Conservation (phyloP, 2,888 invertebrate species). For the Pollenia angustigena region DNA sequence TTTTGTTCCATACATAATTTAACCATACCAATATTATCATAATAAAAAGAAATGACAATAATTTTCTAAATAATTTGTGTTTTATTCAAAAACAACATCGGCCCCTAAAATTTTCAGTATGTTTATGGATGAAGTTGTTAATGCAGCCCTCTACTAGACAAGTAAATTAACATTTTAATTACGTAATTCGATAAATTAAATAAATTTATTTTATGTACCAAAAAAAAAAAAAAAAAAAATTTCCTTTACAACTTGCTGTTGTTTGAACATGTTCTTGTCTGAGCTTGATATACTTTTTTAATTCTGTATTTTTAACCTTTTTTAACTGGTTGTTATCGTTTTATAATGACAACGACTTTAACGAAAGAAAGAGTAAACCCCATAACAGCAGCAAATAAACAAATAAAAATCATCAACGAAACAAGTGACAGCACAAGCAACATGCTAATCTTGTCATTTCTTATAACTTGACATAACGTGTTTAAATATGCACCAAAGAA, state of each 20-base stretch:
- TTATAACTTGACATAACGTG: constrained; percentile 68
- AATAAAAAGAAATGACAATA: too few species aligned
- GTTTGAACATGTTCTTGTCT: constrained; percentile 25
- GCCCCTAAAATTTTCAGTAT: too few species aligned
- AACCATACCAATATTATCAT: too few species aligned
- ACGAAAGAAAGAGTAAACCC: not conserved
- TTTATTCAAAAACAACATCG: too few species aligned
- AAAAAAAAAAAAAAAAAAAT: not conserved
- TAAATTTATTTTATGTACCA: constrained; percentile 4
- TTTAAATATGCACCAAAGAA: constrained; percentile 47
- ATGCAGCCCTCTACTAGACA: too few species aligned
- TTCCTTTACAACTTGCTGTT: constrained; percentile 26
- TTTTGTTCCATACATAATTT: too few species aligned
- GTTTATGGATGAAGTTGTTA: too few species aligned
- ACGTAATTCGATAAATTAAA: constrained; percentile 40
- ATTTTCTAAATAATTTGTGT: too few species aligned
- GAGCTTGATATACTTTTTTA: not conserved
- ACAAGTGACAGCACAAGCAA: constrained; percentile 59
- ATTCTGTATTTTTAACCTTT: not conserved
- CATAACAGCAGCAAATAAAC: not conserved
- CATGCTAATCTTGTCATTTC: constrained; percentile 70
- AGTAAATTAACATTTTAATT: not conserved
- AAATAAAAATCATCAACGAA: not conserved
- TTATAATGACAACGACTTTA: constrained; percentile 25
- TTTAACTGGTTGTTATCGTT: constrained; percentile 46